Evolutionary conservation across 1,140 invertebrate species (phyloP).

Genomic region (Cydia strobilella): DNA sequence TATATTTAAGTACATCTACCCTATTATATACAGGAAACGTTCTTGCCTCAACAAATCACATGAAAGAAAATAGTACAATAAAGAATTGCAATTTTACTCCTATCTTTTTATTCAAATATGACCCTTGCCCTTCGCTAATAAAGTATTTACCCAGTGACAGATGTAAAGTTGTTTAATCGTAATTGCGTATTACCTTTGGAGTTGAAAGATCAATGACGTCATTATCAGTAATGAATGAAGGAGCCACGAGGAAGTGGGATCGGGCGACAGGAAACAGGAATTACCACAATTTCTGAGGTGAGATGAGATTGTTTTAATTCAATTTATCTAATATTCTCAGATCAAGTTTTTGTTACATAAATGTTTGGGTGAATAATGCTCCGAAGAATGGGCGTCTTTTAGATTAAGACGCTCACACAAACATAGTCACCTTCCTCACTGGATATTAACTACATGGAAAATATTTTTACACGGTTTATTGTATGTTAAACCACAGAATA

Average conservation of each 20-base stretch:
- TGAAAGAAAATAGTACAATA: slow-evolving; percentile 38
- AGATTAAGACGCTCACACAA: too few relatives aligned
- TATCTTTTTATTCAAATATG: background rate
- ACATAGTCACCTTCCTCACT: too few relatives aligned
- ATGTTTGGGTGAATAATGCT: too few relatives aligned
- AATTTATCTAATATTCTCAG: background rate
- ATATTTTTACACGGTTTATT: too few relatives aligned
- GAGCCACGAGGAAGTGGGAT: background rate
- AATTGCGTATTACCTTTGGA: slow-evolving; percentile 25
- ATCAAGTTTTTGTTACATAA: too few relatives aligned
- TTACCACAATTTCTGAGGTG: background rate
- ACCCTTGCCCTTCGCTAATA: background rate
- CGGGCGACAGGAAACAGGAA: background rate
- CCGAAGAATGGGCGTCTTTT: too few relatives aligned
- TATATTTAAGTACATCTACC: slow-evolving; percentile 10
- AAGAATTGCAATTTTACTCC: background rate
- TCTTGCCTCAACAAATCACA: slow-evolving; percentile 48
- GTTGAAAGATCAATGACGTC: slow-evolving; percentile 3
- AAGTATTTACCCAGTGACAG: background rate
- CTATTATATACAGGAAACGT: slow-evolving; percentile 35
- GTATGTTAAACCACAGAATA: too few relatives aligned
- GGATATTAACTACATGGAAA: too few relatives aligned
- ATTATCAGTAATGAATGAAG: slow-evolving; percentile 10
- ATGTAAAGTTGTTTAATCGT: slow-evolving; percentile 5
- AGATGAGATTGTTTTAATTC: background rate